phyloP scores from a whole-genome alignment of 2,113 vertebrate genomes.

The Melanostigma gelatinosum region DNA sequence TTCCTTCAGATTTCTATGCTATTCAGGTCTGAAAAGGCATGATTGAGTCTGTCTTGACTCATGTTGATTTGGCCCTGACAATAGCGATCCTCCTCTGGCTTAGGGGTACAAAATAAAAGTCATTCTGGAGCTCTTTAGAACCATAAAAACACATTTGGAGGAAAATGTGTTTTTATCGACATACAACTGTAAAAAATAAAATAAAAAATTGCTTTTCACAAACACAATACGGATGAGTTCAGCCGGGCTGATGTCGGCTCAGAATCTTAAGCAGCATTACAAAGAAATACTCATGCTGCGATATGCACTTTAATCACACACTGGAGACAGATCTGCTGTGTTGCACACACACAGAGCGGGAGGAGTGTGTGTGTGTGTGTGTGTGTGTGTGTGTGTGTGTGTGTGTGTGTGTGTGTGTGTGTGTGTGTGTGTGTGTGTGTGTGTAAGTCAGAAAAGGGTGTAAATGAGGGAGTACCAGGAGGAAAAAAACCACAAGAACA shows the following conservation, averaged over 20 bases:
- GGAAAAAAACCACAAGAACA: conserved; percentile 12
- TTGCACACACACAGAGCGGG: conserved; percentile 1
- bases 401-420: neutral
- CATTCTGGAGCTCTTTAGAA: conserved; percentile 21
- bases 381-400: conserved; percentile 14
- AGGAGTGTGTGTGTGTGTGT: conserved; percentile 17
- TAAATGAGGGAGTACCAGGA: conserved; percentile 37
- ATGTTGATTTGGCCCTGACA: conserved; percentile 23
- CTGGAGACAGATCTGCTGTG: conserved; percentile 31
- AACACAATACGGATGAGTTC: conserved; percentile 35
- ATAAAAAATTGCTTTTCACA: conserved; percentile 29
- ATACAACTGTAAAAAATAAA: neutral
- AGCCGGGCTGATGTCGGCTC: conserved; percentile 18
- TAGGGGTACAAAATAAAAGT: neutral
- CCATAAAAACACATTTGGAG: conserved; percentile 10
- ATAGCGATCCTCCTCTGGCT: neutral
- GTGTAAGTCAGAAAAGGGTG: conserved; percentile 27
- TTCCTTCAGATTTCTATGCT: conserved; percentile 16
- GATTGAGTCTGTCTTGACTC: conserved; percentile 17
- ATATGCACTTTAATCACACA: conserved; percentile 54
- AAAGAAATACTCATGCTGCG: conserved; percentile 44
- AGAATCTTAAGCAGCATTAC: conserved; percentile 47
- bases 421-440: conserved; percentile 6
- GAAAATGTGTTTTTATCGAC: conserved; percentile 28
- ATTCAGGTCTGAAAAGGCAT: conserved; percentile 27